These are phyloP conservation scores for Arge pagana DNA, from an alignment of 2,888 invertebrate species.

Conservation along the genomic window DNA sequence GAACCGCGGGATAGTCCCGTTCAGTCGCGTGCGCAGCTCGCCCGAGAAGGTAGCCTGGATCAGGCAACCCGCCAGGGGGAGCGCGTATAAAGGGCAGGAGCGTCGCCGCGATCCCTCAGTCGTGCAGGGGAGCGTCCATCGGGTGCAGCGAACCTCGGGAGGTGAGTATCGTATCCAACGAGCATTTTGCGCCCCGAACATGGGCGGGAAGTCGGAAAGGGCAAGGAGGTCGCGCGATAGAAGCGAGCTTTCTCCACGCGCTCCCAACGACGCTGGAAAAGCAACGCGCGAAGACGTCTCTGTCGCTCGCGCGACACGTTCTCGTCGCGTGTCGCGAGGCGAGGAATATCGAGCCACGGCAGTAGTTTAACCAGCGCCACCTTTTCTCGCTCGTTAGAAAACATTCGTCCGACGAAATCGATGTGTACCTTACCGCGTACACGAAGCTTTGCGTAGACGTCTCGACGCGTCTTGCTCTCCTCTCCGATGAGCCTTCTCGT, in stretches of 20 bases:
- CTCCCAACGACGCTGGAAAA: constrained; percentile 24
- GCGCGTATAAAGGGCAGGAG: constrained; percentile 51
- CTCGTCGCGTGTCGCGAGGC: no score
- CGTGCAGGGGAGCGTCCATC: constrained; percentile 38
- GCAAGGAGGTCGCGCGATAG: not conserved
- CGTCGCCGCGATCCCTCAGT: constrained; percentile 50
- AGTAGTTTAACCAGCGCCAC: no score
- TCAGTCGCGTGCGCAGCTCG: constrained; percentile 18
- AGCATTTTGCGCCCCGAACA: not conserved
- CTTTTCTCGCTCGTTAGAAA: no score
- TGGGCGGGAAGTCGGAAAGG: not conserved
- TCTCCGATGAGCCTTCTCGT: no score
- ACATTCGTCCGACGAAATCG: no score
- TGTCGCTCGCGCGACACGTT: not conserved
- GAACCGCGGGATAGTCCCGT: constrained; percentile 6
- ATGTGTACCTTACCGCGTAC: no score
- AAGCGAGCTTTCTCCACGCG: constrained; percentile 7
- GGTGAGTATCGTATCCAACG: constrained; percentile 17
- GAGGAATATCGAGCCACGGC: no score
- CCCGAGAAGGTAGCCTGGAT: constrained; percentile 2
- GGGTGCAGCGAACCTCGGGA: constrained; percentile 25
- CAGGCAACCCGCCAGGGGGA: constrained; percentile 2
- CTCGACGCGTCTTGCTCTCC: no score
- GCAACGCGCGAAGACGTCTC: constrained; percentile 2
- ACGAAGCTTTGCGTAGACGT: no score